Evolutionary conservation across 2,888 invertebrate species (phyloP).

Genomic region (Drosophila histrio): DNA sequence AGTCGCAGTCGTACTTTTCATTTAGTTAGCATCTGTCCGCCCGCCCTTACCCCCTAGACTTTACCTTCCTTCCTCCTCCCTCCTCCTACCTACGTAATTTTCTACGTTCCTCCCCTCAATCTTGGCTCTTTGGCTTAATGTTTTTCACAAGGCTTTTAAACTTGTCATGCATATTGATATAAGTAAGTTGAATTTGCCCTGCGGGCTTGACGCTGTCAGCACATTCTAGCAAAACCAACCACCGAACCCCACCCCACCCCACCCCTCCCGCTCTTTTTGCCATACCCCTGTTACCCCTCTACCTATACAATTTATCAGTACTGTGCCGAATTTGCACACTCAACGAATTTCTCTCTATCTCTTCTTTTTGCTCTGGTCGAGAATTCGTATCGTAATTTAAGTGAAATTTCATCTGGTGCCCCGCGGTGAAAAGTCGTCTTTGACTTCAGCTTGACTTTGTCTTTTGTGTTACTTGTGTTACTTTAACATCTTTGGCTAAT

Average conservation of each 20-base stretch:
- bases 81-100: not conserved
- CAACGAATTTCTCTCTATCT: constrained; percentile 23
- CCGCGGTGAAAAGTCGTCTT: constrained; percentile 9
- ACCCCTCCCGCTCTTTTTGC: not conserved
- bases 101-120: not conserved
- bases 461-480: constrained; percentile 15
- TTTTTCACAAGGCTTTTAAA: constrained; percentile 61
- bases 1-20: constrained; percentile 24
- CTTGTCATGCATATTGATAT: constrained; percentile 77
- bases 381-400: constrained; percentile 65
- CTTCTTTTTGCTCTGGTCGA: constrained; percentile 12
- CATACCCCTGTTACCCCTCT: not conserved
- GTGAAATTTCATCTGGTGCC: constrained; percentile 47
- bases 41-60: not conserved
- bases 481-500: not conserved
- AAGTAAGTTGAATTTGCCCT: constrained; percentile 66
- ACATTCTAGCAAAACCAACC: constrained; percentile 30
- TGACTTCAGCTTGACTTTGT: constrained; percentile 50
- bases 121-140: constrained; percentile 30
- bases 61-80: not conserved
- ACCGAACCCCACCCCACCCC: not conserved
- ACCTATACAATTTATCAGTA: constrained; percentile 11
- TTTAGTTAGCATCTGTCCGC: constrained; percentile 31
- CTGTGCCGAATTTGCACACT: constrained; percentile 45
- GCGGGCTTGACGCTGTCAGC: constrained; percentile 62